Conservation (phyloP, 2,888 invertebrate genomes). For the Augochlorella aurata region DNA sequence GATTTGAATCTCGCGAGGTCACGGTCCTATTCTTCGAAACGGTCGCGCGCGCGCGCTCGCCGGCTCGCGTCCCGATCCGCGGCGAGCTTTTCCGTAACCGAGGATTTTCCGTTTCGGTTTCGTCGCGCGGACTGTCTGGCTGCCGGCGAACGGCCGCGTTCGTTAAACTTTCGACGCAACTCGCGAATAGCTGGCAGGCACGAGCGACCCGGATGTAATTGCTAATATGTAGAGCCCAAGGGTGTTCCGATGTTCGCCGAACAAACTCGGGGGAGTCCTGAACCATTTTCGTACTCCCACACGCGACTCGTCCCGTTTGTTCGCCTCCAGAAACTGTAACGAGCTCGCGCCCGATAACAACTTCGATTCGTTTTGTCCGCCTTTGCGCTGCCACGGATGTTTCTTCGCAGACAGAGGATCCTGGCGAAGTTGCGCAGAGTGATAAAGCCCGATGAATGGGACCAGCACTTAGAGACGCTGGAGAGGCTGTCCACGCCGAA, state of each 20-base stretch:
- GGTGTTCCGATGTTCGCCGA: conserved; percentile 42
- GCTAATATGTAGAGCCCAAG: conserved; percentile 51
- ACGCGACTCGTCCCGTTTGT: neutral
- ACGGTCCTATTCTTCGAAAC: neutral
- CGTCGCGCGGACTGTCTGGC: neutral
- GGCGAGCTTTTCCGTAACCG: too few species aligned
- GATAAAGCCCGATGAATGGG: conserved; percentile 71
- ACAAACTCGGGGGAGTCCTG: conserved; percentile 23
- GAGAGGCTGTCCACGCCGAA: conserved; percentile 70
- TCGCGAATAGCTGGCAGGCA: conserved; percentile 51
- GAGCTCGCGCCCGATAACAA: neutral
- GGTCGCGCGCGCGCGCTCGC: neutral
- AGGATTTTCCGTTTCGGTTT: too few species aligned
- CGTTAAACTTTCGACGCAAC: conserved; percentile 37
- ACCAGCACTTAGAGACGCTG: conserved; percentile 66
- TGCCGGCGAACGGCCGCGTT: conserved; percentile 21
- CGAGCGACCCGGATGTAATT: conserved; percentile 53
- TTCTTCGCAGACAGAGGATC: conserved; percentile 58
- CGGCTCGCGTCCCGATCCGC: neutral
- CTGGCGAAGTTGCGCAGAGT: conserved; percentile 64
- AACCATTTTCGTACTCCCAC: neutral
- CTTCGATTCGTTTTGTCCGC: neutral
- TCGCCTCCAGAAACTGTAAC: neutral
- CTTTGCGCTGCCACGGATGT: neutral
- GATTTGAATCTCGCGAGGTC: conserved; percentile 33